These are phyloP conservation scores for Andrena bicolor DNA, from an alignment of 2,888 invertebrate species.

Conservation along the genomic window DNA sequence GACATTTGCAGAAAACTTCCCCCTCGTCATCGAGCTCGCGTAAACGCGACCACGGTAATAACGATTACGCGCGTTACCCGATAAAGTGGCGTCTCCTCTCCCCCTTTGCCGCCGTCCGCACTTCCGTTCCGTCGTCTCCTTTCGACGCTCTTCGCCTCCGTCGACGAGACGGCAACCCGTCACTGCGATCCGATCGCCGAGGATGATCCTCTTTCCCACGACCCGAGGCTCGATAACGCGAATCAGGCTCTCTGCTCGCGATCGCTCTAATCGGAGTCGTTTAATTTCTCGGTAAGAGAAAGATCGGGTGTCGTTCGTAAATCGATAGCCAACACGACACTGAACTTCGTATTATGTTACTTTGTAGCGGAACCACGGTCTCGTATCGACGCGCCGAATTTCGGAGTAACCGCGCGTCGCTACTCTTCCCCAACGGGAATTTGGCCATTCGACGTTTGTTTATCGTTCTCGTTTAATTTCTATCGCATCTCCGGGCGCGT, in stretches of 20 bases:
- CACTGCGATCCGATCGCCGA: neutral
- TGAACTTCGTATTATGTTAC: constrained; percentile 66
- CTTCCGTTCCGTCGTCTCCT: neutral
- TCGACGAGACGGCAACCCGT: neutral
- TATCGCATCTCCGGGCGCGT: neutral
- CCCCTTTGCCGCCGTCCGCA: neutral
- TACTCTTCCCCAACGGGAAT: neutral
- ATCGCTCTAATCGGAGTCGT: constrained; percentile 65
- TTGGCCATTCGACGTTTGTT: neutral
- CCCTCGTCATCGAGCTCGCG: constrained; percentile 69
- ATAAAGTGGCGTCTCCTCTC: constrained; percentile 23
- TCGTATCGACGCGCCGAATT: constrained; percentile 47
- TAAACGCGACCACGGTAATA: constrained; percentile 65
- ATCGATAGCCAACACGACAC: constrained; percentile 60
- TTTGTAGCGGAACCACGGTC: constrained; percentile 35
- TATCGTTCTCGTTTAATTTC: neutral
- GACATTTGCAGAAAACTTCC: constrained; percentile 75
- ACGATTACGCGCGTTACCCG: constrained; percentile 67
- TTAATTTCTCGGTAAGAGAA: constrained; percentile 66
- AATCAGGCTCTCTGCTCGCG: constrained; percentile 50
- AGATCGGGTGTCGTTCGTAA: constrained; percentile 63
- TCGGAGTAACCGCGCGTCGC: constrained; percentile 12
- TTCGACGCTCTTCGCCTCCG: neutral
- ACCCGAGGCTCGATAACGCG: constrained; percentile 39
- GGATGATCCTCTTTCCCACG: constrained; percentile 37